Evolutionary conservation across 2,888 invertebrate species (phyloP).

Genomic region (Heliothis peltigera): DNA sequence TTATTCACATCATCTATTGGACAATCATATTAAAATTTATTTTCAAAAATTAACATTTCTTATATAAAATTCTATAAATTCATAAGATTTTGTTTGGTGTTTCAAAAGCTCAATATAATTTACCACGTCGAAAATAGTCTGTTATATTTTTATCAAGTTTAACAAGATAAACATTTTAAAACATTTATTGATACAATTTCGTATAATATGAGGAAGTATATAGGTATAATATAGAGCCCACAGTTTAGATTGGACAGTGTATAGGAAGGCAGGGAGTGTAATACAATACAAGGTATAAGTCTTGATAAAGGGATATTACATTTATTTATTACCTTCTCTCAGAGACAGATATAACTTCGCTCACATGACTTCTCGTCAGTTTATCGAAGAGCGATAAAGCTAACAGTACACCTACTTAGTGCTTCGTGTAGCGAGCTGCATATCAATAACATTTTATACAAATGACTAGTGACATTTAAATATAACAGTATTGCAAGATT

Average conservation of each 20-base stretch:
- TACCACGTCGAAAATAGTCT: constrained; percentile 47
- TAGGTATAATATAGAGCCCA: constrained; percentile 68
- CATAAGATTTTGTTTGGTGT: constrained; percentile 86
- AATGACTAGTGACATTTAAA: constrained; percentile 53
- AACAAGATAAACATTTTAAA: constrained; percentile 57
- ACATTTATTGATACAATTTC: constrained; percentile 44
- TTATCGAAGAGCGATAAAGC: constrained; percentile 56
- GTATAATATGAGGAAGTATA: constrained; percentile 43
- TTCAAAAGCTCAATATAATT: constrained; percentile 77
- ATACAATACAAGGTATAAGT: constrained; percentile 58
- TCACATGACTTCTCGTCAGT: constrained; percentile 59
- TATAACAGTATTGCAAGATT: constrained; percentile 52
- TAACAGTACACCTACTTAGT: constrained; percentile 40
- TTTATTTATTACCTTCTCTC: constrained; percentile 45
- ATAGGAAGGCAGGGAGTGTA: constrained; percentile 68
- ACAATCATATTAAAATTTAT: constrained; percentile 54
- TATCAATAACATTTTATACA: constrained; percentile 43
- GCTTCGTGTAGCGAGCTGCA: constrained; percentile 46
- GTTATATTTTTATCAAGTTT: constrained; percentile 53
- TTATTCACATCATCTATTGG: constrained; percentile 57
- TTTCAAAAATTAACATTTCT: constrained; percentile 59
- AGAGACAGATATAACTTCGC: constrained; percentile 41
- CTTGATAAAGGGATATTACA: constrained; percentile 59
- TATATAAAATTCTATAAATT: constrained; percentile 75
- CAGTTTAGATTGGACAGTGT: constrained; percentile 76